Base-by-base conservation (phyloP, 2,113 vertebrate genomes). In the Brachionichthys hirsutus region DNA sequence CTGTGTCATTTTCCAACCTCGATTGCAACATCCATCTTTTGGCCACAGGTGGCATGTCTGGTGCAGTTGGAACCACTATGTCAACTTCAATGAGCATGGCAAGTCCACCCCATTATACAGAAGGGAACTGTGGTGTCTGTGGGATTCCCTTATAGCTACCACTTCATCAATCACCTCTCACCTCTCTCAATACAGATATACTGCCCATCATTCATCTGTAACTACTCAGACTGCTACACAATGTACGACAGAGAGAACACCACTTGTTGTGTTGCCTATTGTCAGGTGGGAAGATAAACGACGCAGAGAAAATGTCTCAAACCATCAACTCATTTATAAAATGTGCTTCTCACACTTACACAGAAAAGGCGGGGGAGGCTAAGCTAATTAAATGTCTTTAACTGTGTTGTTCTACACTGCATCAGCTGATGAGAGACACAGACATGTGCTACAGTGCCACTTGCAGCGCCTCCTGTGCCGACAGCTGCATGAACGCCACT, bases 131-230 rank as follows among this genome's bases (percentile, higher is more conserved):
- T 13, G 16, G 8, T 17, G 7, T 54, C 50, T 24, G 4, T 5
- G 0, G 12, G 8, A 46, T 54, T 56, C 9, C 1, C 6, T 58
- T 30, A 8, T 38, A 12, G 12, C 50, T 4, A 14, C 50, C 18
- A 54, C 4, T 47, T 58, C 9, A 48, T 63, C 8, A 7, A 50
- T 17, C 4, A 3, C 6, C 7, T 43, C 24, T 48, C 17, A 20
- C 56, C 24, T 74, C 47, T 70, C 48, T 55, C 57, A 63, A 47
- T 44, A 70, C 60, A 91, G 82, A 43, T 89, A 3, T 63, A 49
- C 40, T 93, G 92, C 48, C 86, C 69, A 15, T 60, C 75, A 2
- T 90, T 89, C 56, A 63, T 3, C 16, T 93, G 92, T 70, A 88
- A 82, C 47, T 72, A 55, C 49, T 72, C 88, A 0, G 54, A 79